Conservation (phyloP, 2,797 vertebrate genomes). For the Rhinogobio ventralis region DNA sequence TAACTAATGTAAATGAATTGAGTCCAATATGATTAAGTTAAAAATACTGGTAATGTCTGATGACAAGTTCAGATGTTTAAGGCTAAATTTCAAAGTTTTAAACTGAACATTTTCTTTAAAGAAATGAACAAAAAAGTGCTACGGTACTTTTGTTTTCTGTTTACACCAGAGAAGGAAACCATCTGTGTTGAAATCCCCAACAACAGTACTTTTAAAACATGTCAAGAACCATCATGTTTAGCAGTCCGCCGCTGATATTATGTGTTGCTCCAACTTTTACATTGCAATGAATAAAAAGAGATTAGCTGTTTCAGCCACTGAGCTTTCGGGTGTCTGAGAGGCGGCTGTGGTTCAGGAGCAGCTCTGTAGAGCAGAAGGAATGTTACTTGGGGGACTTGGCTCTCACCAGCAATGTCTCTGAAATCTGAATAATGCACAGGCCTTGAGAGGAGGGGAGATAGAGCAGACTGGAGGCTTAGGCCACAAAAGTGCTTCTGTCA, state of each 20-base stretch:
- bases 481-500: constrained; percentile 64
- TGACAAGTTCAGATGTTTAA: neutral
- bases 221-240: neutral
- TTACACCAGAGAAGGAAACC: neutral
- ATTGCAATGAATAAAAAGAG: constrained; percentile 37
- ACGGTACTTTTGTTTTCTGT: neutral
- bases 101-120: neutral
- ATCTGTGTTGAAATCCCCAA: neutral
- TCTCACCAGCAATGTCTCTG: constrained; percentile 52
- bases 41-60: neutral
- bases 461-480: constrained; percentile 52
- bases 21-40: neutral
- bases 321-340: constrained; percentile 16
- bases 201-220: constrained; percentile 20
- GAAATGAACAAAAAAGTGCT: neutral
- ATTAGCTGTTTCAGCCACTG: constrained; percentile 5
- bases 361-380: constrained; percentile 48
- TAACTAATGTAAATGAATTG: neutral
- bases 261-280: constrained; percentile 14
- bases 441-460: constrained; percentile 24
- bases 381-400: constrained; percentile 46
- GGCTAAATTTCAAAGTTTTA: neutral
- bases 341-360: constrained; percentile 12
- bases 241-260: neutral
- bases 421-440: constrained; percentile 62